Conservation (phyloP, 1,140 invertebrate species). For the Drosophila bifasciata region DNA sequence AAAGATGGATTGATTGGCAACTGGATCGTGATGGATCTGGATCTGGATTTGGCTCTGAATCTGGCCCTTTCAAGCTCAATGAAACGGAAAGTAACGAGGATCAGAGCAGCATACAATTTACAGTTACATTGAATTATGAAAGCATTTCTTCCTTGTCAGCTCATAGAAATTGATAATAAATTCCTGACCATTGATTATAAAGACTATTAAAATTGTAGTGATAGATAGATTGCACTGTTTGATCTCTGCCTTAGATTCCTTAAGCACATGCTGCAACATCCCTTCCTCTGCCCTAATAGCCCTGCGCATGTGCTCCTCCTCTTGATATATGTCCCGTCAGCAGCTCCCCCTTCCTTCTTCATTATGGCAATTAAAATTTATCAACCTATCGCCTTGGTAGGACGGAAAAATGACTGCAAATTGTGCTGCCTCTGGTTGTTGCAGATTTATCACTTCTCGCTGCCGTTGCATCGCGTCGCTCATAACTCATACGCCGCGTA, state of each 20-base stretch:
- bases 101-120: too few relatives aligned
- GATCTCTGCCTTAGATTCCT: too few relatives aligned
- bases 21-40: constrained; percentile 33
- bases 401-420: constrained; percentile 30
- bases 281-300: neutral
- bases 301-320: too few relatives aligned
- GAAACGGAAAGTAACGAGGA: too few relatives aligned
- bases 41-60: constrained; percentile 11
- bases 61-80: constrained; percentile 14
- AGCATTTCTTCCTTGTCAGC: too few relatives aligned
- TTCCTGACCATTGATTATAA: too few relatives aligned
- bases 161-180: too few relatives aligned
- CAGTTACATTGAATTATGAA: too few relatives aligned
- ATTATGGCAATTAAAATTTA: constrained; percentile 41
- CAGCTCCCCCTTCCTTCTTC: constrained; percentile 6
- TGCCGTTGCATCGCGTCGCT: constrained; percentile 49
- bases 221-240: too few relatives aligned
- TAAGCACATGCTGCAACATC: too few relatives aligned
- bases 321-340: constrained; percentile 17
- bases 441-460: constrained; percentile 57
- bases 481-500: constrained; percentile 76
- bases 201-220: too few relatives aligned
- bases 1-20: constrained; percentile 64
- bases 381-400: constrained; percentile 20
- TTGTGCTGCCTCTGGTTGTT: constrained; percentile 27